Evolutionary conservation across 2,113 vertebrate genomes (phyloP).

Genomic region (Spermophilus dauricus): DNA sequence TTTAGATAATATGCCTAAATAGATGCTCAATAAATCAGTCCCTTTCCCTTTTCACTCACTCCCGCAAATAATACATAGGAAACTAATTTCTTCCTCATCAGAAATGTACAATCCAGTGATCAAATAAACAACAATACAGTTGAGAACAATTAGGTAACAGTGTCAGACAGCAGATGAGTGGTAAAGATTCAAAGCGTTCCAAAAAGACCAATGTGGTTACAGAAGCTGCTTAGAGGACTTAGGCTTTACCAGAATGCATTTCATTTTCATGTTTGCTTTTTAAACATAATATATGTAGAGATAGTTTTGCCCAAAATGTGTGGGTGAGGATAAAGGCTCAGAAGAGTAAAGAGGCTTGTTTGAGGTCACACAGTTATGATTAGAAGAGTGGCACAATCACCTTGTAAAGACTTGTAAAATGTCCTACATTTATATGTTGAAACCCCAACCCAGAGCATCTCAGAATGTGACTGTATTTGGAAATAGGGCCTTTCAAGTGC

Average conservation of each 20-base stretch:
- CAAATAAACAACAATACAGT: not conserved
- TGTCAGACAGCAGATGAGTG: not conserved
- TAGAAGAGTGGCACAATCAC: not conserved
- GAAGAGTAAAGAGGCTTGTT: not conserved
- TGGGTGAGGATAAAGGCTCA: not conserved
- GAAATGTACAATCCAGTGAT: constrained; percentile 1
- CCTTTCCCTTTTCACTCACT: not conserved
- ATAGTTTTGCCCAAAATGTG: constrained; percentile 12
- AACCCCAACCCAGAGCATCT: not conserved
- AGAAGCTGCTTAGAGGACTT: constrained; percentile 3
- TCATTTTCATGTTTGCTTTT: constrained; percentile 4
- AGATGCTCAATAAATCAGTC: constrained; percentile 20
- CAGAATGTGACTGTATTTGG: not conserved
- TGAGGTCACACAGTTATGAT: not conserved
- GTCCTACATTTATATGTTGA: not conserved
- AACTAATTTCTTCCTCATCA: constrained; percentile 39
- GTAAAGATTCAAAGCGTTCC: not conserved
- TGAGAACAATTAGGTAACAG: not conserved
- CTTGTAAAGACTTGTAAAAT: not conserved
- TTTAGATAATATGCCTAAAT: not conserved
- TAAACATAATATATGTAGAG: not conserved
- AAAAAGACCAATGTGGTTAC: not conserved
- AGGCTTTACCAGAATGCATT: not conserved
- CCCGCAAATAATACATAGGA: not conserved
- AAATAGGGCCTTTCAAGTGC: not conserved